Evolutionary conservation across 1,140 invertebrate species (phyloP).

Genomic region (Dendrolimus punctatus): DNA sequence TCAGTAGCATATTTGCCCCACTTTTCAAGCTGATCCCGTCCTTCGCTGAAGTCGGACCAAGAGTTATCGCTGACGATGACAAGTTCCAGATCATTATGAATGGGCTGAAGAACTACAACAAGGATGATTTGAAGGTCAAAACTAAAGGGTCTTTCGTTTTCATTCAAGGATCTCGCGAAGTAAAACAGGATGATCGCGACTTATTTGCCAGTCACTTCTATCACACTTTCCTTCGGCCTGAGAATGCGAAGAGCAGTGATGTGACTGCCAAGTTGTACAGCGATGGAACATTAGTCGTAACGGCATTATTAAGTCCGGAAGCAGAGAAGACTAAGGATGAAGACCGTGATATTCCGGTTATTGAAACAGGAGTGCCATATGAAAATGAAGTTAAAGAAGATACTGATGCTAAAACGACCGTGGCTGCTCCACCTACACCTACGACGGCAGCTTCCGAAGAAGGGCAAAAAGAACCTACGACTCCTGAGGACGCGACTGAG

Average conservation of each 20-base stretch:
- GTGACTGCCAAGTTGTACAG: constrained; percentile 39
- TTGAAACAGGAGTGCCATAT: constrained; percentile 33
- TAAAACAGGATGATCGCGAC: constrained; percentile 47
- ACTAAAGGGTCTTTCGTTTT: constrained; percentile 51
- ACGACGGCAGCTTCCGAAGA: constrained; percentile 10
- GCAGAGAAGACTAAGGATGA: constrained; percentile 17
- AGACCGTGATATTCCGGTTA: constrained; percentile 47
- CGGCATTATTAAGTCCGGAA: constrained; percentile 26
- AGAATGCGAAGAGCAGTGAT: constrained; percentile 38
- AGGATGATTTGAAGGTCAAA: constrained; percentile 54
- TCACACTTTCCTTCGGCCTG: constrained; percentile 52
- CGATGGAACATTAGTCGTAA: constrained; percentile 42
- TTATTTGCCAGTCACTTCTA: constrained; percentile 59
- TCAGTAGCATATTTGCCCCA: constrained; percentile 48
- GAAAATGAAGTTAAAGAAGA: constrained; percentile 6
- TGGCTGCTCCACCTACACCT: background rate
- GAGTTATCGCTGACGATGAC: constrained; percentile 42
- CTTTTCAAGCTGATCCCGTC: constrained; percentile 49
- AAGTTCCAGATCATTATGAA: constrained; percentile 54
- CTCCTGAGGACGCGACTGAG: constrained; percentile 42
- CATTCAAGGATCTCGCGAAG: constrained; percentile 56
- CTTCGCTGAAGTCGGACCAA: constrained; percentile 51
- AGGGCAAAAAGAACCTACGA: constrained; percentile 39
- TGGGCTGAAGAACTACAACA: constrained; percentile 49
- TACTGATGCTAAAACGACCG: background rate